Evolutionary conservation across 2,888 invertebrate species (phyloP).

Genomic region (Desoria tigrina): DNA sequence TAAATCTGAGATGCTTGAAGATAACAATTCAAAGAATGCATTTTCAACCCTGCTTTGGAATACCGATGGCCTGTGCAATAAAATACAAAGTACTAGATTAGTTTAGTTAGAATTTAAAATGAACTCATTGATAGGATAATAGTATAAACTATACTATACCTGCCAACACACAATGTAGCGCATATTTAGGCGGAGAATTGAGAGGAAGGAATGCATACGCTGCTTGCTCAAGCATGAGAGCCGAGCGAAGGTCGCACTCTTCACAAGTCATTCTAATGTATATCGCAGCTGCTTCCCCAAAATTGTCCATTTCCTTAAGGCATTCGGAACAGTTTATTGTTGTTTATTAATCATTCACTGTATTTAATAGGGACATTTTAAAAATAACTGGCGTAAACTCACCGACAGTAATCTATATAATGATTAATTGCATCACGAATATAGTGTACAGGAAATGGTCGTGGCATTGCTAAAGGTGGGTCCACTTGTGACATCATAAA

Average conservation of each 20-base stretch:
- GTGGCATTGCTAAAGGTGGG: conserved; percentile 41
- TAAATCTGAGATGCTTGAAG: conserved; percentile 84
- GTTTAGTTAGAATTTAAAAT: not conserved
- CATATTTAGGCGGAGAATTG: conserved; percentile 78
- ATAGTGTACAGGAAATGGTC: conserved; percentile 58
- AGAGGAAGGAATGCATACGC: conserved; percentile 82
- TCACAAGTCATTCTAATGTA: conserved; percentile 94
- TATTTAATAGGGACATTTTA: too few species aligned
- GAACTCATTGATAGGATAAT: too few species aligned
- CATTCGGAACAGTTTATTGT: conserved; percentile 75
- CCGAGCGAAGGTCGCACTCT: conserved; percentile 94
- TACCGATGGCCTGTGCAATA: conserved; percentile 74
- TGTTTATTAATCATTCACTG: too few species aligned
- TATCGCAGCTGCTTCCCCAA: conserved; percentile 91
- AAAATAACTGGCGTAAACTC: too few species aligned
- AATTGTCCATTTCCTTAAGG: conserved; percentile 73
- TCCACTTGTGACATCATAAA: conserved; percentile 52
- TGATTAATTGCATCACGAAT: conserved; percentile 93
- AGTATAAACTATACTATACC: conserved; percentile 58
- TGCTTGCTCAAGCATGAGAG: conserved; percentile 90
- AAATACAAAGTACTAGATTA: not conserved
- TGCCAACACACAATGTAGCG: conserved; percentile 93
- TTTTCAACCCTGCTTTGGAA: conserved; percentile 87
- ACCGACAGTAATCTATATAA: conserved; percentile 88
- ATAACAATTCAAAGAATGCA: conserved; percentile 88